Conservation (phyloP, 1,140 invertebrate genomes). For the Drosophila ficusphila region DNA sequence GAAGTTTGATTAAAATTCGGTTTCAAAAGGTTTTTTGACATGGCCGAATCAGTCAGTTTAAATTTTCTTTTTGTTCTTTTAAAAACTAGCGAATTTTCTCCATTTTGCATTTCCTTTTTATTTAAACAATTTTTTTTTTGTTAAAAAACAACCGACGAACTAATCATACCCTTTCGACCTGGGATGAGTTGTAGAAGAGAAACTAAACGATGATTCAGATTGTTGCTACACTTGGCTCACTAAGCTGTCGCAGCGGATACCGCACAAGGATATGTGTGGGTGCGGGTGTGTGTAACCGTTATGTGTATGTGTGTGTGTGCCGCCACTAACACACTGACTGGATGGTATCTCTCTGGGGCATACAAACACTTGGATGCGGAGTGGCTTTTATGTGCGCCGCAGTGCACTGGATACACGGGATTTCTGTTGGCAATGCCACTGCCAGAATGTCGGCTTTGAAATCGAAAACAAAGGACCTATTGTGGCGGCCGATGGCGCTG, state of each 20-base stretch:
- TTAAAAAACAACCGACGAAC: background rate
- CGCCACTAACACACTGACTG: constrained; percentile 19
- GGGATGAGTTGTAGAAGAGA: background rate
- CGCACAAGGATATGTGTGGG: background rate
- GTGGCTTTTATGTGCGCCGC: constrained; percentile 66
- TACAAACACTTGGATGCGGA: constrained; percentile 71
- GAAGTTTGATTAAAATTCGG: no score
- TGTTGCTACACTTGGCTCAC: constrained; percentile 66
- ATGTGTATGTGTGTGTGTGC: constrained; percentile 3
- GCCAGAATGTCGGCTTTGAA: constrained; percentile 70
- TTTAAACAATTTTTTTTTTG: background rate
- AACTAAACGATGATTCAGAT: constrained; percentile 77
- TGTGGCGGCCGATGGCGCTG: constrained; percentile 40
- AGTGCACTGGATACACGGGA: constrained; percentile 61
- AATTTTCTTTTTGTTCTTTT: no score
- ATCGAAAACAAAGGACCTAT: constrained; percentile 63
- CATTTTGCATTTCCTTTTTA: no score
- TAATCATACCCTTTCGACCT: constrained; percentile 10
- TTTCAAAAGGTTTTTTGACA: no score
- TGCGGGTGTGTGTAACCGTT: constrained; percentile 7
- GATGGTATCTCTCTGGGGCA: constrained; percentile 34
- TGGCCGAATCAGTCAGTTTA: no score
- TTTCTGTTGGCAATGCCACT: constrained; percentile 66
- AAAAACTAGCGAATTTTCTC: no score
- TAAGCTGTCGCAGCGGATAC: constrained; percentile 49